Evolutionary conservation across 1,140 invertebrate genomes (phyloP), one percentile per base, ranked within the genome.

Genomic region (Centruroides vittatus): DNA sequence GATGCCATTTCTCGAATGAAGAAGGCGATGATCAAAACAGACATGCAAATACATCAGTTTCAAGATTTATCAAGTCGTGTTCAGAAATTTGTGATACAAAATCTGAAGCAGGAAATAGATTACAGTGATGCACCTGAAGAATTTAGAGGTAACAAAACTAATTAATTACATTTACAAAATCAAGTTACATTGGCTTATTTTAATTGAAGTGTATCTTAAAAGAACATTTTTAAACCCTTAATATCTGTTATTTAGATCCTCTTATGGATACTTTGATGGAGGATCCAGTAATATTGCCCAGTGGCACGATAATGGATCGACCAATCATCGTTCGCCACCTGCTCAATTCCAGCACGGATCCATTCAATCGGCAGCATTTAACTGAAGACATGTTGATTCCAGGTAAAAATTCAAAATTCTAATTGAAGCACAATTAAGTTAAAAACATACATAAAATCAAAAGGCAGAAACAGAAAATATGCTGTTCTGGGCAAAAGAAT

Each of bases 181-280:
- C 23, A 23, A n/a, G n/a, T n/a, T n/a, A n/a, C n/a, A n/a, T n/a
- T n/a, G n/a, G n/a, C n/a, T n/a, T n/a, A n/a, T n/a, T n/a, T n/a
- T n/a, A n/a, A n/a, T n/a, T n/a, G n/a, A n/a, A n/a, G n/a, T n/a
- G 23, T 23, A 23, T 23, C 23, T 23, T 23, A 23, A 23, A 23
- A 23, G 2, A 23, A 2, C 23, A 23, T 23, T 23, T n/a, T 41
- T 52, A 55, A 35, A 49, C n/a, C 10, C 55, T 50, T 53, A 10
- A 56, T 47, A 41, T 47, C 57, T 59, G 52, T 60, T 58, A 41
- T 46, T 58, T 63, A 82, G 94, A 98, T 81, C 93, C 94, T 0
- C 75, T 99, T 2, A 97, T 98, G 93, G 91, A 94, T 70, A 98
- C 93, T 0, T 74, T 99, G 23, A 98, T 98, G 94, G 85, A 85